These are phyloP conservation scores for Chrysodeixis includens DNA, from an alignment of 2,888 invertebrate genomes.

Conservation along the genomic window DNA sequence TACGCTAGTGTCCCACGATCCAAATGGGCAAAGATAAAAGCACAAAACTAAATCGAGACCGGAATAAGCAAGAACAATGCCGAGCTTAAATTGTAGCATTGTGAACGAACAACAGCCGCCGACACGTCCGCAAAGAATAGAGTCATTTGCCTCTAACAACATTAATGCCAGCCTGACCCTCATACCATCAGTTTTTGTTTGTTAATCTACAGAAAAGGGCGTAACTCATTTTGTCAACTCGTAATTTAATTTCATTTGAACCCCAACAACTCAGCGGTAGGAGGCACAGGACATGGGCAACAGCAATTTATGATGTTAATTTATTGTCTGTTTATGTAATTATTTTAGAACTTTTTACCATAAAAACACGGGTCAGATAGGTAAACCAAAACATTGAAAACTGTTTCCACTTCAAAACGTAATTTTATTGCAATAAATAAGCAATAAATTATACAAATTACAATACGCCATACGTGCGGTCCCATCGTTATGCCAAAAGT, in stretches of 20 bases:
- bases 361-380: conserved; percentile 57
- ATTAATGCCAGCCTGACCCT: conserved; percentile 85
- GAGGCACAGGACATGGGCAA: conserved; percentile 76
- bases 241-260: conserved; percentile 87
- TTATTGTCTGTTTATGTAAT: conserved; percentile 75
- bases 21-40: conserved; percentile 83
- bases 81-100: conserved; percentile 84
- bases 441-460: conserved; percentile 73
- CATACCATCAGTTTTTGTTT: conserved; percentile 88
- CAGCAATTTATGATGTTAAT: conserved; percentile 81
- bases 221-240: conserved; percentile 89
- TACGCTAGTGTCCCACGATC: conserved; percentile 60
- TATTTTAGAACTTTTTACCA: conserved; percentile 64
- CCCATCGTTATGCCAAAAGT: conserved; percentile 73
- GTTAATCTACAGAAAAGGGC: conserved; percentile 89
- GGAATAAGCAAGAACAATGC: conserved; percentile 85
- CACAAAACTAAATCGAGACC: conserved; percentile 81
- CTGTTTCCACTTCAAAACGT: conserved; percentile 23
- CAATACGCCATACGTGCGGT: conserved; percentile 70
- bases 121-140: conserved; percentile 84
- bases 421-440: conserved; percentile 49
- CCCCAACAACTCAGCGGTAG: conserved; percentile 75
- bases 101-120: conserved; percentile 71
- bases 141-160: conserved; percentile 88
- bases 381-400: conserved; percentile 32